A percentile compares a stretch with the other conserved stretches of the same genome.
Evolutionary conservation across 2,888 invertebrate genomes (phyloP).

Genomic region (Drosophila picticornis): DNA sequence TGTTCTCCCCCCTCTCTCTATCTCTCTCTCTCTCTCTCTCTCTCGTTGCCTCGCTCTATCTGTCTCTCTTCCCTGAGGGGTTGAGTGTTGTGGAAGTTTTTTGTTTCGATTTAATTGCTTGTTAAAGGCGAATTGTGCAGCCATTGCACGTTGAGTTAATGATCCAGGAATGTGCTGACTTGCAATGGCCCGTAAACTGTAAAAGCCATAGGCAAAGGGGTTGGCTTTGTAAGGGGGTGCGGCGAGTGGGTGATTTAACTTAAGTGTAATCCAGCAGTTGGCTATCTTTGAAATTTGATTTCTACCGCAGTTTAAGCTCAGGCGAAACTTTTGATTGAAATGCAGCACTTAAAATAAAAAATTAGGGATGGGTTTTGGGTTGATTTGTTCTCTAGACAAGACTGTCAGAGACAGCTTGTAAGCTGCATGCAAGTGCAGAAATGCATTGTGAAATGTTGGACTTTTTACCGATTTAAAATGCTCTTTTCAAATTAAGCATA

Average conservation of each 20-base stretch:
- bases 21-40: neutral
- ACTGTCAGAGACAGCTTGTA: neutral
- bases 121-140: conserved; percentile 79
- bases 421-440: conserved; percentile 30
- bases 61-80: conserved; percentile 10
- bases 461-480: conserved; percentile 29
- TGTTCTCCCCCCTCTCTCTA: neutral
- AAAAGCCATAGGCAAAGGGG: neutral
- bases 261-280: conserved; percentile 19
- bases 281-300: conserved; percentile 38
- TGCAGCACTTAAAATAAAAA: conserved; percentile 22
- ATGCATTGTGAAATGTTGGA: conserved; percentile 28
- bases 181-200: conserved; percentile 54
- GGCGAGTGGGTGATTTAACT: neutral
- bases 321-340: conserved; percentile 24
- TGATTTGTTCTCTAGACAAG: conserved; percentile 2
- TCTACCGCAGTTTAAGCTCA: conserved; percentile 29
- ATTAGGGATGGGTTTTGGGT: neutral
- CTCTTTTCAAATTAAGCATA: conserved; percentile 4
- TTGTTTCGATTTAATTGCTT: conserved; percentile 82
- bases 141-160: conserved; percentile 73
- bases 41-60: neutral
- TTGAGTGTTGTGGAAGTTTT: conserved; percentile 47
- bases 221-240: neutral
- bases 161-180: conserved; percentile 79